phyloP scores from a whole-genome alignment of 2,888 invertebrate species.

The Cartodere bifasciata region DNA sequence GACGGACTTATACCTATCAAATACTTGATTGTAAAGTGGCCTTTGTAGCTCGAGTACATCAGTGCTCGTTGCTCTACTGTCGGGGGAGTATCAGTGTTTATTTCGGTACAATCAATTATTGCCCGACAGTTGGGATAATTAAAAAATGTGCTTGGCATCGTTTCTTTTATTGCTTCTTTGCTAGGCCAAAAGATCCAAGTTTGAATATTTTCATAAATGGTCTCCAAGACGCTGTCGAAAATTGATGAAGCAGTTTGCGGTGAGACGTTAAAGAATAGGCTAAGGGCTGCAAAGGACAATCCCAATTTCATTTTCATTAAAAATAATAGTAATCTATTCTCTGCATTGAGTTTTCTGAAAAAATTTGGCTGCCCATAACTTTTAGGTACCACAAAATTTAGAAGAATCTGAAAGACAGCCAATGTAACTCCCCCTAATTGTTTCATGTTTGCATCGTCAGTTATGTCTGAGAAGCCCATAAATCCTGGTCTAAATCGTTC shows the following conservation, averaged over 20 bases:
- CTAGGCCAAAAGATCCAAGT: constrained; percentile 1
- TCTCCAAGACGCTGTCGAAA: neutral
- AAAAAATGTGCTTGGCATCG: neutral
- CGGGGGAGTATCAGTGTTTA: constrained; percentile 8
- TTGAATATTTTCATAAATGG: neutral
- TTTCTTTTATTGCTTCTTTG: neutral
- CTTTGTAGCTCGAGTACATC: constrained; percentile 10
- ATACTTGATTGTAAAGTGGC: constrained; percentile 10
- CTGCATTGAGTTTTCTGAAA: neutral
- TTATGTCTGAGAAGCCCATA: neutral
- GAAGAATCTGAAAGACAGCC: neutral
- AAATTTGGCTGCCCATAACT: neutral
- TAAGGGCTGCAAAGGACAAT: neutral
- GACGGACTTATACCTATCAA: constrained; percentile 12
- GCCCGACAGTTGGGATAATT: constrained; percentile 11
- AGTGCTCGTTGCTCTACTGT: constrained; percentile 9
- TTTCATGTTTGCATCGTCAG: neutral
- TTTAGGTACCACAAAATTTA: neutral
- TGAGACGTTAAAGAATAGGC: neutral
- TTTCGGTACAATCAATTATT: constrained; percentile 12
- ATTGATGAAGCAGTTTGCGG: constrained; percentile 1
- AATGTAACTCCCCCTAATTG: constrained; percentile 1
- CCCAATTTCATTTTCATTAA: constrained; percentile 1
- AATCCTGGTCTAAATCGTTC: neutral
- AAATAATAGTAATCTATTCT: neutral